Conservation (phyloP, 2,888 invertebrate genomes). For the Camptogramma bilineatum region DNA sequence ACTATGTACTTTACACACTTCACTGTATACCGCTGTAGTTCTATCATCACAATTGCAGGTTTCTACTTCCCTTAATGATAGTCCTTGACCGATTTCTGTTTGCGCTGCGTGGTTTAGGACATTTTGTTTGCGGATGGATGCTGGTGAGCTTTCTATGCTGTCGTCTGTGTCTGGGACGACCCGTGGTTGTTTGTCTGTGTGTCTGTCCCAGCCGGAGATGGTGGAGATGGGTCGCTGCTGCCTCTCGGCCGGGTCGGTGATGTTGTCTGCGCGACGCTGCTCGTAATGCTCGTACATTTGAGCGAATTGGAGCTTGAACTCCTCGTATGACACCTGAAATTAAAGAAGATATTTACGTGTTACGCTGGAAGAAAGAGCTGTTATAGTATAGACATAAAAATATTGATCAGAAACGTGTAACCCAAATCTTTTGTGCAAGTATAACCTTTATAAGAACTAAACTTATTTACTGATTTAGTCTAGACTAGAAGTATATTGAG, state of each 20-base stretch:
- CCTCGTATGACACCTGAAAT: constrained; percentile 96
- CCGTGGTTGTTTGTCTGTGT: constrained; percentile 52
- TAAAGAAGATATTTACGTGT: constrained; percentile 3
- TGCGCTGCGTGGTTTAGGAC: constrained; percentile 78
- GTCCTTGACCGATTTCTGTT: constrained; percentile 78
- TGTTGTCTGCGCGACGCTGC: constrained; percentile 96
- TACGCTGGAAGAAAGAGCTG: too few species aligned
- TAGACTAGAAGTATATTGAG: too few species aligned
- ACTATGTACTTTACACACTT: constrained; percentile 87
- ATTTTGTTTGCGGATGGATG: constrained; percentile 57
- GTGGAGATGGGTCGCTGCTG: constrained; percentile 98
- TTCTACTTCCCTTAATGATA: constrained; percentile 76
- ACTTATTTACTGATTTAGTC: too few species aligned
- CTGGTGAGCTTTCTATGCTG: constrained; percentile 55
- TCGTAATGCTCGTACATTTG: constrained; percentile 99
- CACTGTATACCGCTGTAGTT: constrained; percentile 85
- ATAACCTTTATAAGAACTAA: too few species aligned
- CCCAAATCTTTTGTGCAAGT: too few species aligned
- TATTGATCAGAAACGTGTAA: background rate
- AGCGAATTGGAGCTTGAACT: constrained; percentile 98
- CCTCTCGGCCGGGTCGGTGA: constrained; percentile 96
- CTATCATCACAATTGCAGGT: constrained; percentile 71
- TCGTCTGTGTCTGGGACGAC: constrained; percentile 53
- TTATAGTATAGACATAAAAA: too few species aligned
- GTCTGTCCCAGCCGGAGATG: constrained; percentile 97